phyloP scores from a whole-genome alignment of 2,113 vertebrate species.

The Equus quagga region DNA sequence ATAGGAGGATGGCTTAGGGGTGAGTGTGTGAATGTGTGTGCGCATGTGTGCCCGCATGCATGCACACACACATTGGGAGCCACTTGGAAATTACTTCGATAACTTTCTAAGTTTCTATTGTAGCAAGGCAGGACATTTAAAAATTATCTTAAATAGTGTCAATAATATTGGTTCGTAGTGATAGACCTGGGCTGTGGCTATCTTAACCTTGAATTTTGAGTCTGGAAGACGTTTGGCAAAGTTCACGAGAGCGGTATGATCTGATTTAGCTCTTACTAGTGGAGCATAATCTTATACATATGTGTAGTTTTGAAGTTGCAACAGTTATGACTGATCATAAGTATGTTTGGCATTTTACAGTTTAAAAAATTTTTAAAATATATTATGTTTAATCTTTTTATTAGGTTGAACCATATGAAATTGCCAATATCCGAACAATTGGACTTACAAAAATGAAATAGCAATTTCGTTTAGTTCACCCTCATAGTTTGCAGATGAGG shows the following conservation, averaged over 20 bases:
- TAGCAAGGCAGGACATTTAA: neutral
- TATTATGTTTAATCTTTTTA: slow-evolving; percentile 40
- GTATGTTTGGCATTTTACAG: slow-evolving; percentile 52
- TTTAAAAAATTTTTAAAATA: slow-evolving; percentile 65
- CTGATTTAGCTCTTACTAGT: neutral
- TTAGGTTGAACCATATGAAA: slow-evolving; percentile 31
- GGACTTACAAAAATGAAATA: slow-evolving; percentile 24
- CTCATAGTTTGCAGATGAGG: slow-evolving; percentile 39
- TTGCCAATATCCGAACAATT: slow-evolving; percentile 35
- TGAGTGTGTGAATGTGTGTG: neutral
- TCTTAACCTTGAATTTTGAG: slow-evolving; percentile 36
- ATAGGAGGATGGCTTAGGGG: neutral
- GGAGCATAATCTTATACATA: neutral
- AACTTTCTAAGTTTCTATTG: neutral
- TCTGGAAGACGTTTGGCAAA: slow-evolving; percentile 2
- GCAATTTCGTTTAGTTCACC: neutral
- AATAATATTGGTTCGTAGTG: neutral
- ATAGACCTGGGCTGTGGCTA: neutral
- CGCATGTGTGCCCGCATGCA: neutral
- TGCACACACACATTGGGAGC: neutral
- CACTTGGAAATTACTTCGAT: neutral
- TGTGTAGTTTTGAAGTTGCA: neutral
- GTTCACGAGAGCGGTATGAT: slow-evolving; percentile 1
- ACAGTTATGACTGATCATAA: slow-evolving; percentile 15
- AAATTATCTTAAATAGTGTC: neutral